A percentile compares a stretch with the other conserved stretches of the same genome.
These are phyloP conservation scores for Streptopelia turtur DNA, from an alignment of 2,797 vertebrate species.

Conservation along the genomic window DNA sequence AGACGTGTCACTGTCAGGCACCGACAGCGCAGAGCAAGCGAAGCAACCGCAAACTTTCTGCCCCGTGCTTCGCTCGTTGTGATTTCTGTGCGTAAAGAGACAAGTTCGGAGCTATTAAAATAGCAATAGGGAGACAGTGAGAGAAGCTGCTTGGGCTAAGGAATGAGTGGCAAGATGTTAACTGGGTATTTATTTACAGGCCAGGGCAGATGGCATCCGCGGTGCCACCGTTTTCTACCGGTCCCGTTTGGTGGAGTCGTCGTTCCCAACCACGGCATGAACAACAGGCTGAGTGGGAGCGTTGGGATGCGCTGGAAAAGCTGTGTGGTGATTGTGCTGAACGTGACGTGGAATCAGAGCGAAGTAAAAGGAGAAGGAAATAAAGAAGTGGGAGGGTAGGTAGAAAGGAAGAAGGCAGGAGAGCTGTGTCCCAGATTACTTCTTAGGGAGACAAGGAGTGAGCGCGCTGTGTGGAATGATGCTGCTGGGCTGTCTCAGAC, in stretches of 20 bases:
- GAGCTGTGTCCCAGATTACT: not conserved
- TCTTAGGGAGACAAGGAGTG: not conserved
- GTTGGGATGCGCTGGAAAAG: not conserved
- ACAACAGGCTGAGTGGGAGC: not conserved
- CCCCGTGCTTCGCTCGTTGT: not conserved
- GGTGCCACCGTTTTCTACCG: not conserved
- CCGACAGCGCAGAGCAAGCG: not conserved
- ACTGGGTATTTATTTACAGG: not conserved
- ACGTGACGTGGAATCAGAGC: not conserved
- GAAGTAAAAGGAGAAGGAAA: not conserved
- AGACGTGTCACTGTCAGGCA: not conserved
- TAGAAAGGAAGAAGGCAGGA: not conserved
- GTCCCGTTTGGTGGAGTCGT: not conserved
- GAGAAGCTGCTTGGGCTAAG: not conserved
- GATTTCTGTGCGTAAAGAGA: not conserved
- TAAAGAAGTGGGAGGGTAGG: not conserved
- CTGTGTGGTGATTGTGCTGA: not conserved
- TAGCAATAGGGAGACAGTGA: not conserved
- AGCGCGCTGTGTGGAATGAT: not conserved
- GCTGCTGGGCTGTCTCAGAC: not conserved
- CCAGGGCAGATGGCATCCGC: not conserved
- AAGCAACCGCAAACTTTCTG: not conserved
- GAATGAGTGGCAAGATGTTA: not conserved
- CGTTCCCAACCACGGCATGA: not conserved
- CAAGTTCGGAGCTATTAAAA: not conserved